A percentile compares a stretch with the other conserved stretches of the same genome.
phyloP scores from a whole-genome alignment of 2,113 vertebrate species.

The Brachypodius melanocephalos region DNA sequence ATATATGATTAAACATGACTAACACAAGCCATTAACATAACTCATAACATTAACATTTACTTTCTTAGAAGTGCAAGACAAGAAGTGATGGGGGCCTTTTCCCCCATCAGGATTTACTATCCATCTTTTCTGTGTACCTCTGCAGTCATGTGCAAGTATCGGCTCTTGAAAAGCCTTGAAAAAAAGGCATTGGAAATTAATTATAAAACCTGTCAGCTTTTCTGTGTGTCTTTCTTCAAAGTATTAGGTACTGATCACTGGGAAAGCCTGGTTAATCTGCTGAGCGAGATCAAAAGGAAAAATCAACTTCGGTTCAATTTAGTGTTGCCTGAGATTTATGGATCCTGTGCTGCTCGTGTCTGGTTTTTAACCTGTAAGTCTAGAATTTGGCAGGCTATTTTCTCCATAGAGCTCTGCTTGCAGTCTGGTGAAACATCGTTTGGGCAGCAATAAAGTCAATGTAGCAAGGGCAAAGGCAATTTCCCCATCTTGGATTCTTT shows the following conservation, averaged over 20 bases:
- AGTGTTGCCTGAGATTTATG: slow-evolving; percentile 53
- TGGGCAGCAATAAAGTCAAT: background rate
- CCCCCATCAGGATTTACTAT: background rate
- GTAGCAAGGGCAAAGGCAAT: background rate
- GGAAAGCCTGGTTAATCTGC: slow-evolving; percentile 36
- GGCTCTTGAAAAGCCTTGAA: background rate
- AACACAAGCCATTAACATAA: background rate
- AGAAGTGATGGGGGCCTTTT: background rate
- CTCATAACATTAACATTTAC: background rate
- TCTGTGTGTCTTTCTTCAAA: background rate
- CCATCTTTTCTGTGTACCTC: background rate
- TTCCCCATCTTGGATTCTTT: background rate
- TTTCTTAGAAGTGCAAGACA: background rate
- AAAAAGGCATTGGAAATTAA: slow-evolving; percentile 7
- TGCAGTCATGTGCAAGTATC: background rate
- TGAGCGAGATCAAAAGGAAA: slow-evolving; percentile 40
- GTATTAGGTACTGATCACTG: background rate
- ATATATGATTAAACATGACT: background rate
- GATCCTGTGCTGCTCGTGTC: background rate
- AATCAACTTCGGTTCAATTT: slow-evolving; percentile 9
- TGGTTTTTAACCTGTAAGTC: slow-evolving; percentile 32
- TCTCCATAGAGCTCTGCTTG: background rate
- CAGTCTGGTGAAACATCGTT: background rate
- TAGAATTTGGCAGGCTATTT: background rate
- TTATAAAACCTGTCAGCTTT: slow-evolving; percentile 8